Percentiles rank a stretch among this genome's conserved stretches.
Evolutionary conservation across 2,888 invertebrate genomes (phyloP).

Genomic region (Neoscelio sp.): DNA sequence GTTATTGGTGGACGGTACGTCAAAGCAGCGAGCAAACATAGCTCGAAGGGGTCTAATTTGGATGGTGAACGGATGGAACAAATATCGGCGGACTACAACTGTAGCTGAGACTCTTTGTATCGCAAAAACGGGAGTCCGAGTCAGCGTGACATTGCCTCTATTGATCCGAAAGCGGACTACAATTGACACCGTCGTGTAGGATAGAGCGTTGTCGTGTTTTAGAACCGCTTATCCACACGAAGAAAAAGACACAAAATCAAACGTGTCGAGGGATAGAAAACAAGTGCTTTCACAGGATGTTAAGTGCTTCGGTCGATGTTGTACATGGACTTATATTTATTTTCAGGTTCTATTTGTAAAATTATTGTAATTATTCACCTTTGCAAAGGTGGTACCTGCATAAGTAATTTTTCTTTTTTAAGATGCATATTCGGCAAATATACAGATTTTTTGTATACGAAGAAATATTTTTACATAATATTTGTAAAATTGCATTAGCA

Average conservation of each 20-base stretch:
- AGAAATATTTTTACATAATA: no score
- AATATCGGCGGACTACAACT: constrained; percentile 55
- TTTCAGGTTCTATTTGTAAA: no score
- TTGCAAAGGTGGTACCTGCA: no score
- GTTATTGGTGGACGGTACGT: constrained; percentile 26
- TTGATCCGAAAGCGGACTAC: constrained; percentile 63
- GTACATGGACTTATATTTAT: no score
- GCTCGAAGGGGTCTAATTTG: constrained; percentile 33
- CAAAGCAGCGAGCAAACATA: constrained; percentile 36
- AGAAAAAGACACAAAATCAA: constrained; percentile 1
- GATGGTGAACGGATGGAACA: constrained; percentile 51
- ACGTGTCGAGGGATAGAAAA: neutral
- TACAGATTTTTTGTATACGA: no score
- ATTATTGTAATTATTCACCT: no score
- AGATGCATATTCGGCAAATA: no score
- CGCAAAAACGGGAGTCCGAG: constrained; percentile 53
- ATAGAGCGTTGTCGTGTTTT: constrained; percentile 13
- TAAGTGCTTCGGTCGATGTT: neutral
- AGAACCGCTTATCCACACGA: constrained; percentile 6
- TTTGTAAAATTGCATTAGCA: no score
- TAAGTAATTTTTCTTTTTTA: no score
- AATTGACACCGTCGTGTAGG: constrained; percentile 38
- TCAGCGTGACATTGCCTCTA: constrained; percentile 69
- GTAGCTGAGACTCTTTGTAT: constrained; percentile 52
- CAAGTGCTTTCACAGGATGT: neutral